Conservation (phyloP, 2,113 vertebrate genomes). For the Archilochus colubris region DNA sequence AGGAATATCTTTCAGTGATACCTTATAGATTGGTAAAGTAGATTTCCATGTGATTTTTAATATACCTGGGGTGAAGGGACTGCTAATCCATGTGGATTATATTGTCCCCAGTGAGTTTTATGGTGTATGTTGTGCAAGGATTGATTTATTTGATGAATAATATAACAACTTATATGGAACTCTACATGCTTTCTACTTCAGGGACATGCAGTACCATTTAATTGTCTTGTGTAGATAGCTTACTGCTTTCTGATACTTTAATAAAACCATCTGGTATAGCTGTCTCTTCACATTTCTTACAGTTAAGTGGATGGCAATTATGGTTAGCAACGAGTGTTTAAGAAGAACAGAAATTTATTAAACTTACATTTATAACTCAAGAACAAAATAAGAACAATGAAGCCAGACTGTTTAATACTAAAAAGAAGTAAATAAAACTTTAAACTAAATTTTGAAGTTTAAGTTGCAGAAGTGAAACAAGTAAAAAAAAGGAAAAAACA, state of each 20-base stretch:
- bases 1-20: not conserved
- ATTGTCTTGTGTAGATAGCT: conserved; percentile 11
- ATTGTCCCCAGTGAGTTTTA: not conserved
- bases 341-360: not conserved
- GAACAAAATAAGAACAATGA: not conserved
- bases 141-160: conserved; percentile 38
- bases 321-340: not conserved
- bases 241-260: not conserved
- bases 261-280: not conserved
- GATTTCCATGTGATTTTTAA: not conserved
- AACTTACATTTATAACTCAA: not conserved
- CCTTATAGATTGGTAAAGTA: not conserved
- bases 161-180: not conserved
- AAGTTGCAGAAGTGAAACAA: not conserved
- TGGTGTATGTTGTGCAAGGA: not conserved
- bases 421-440: not conserved
- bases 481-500: not conserved
- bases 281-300: conserved; percentile 37
- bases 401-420: not conserved
- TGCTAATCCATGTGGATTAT: not conserved
- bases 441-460: not conserved
- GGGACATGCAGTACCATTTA: conserved; percentile 19
- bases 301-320: conserved; percentile 3
- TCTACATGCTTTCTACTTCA: not conserved
- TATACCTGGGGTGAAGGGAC: not conserved